These are phyloP conservation scores for Caenorhabditis plicata DNA, from an alignment of 2,888 invertebrate genomes.

Conservation along the genomic window DNA sequence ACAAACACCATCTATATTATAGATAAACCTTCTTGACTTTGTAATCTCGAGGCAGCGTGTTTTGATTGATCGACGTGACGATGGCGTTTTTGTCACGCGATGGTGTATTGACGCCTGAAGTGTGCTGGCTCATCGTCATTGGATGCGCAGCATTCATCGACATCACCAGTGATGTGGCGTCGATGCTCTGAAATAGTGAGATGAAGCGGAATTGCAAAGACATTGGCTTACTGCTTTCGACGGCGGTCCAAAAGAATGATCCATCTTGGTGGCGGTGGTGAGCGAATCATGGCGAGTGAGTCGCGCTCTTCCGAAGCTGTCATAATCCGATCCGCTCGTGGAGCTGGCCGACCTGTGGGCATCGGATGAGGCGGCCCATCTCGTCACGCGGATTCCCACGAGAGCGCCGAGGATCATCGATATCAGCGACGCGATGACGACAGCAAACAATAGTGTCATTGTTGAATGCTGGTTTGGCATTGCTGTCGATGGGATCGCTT, in stretches of 20 bases:
- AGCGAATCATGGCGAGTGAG: slow-evolving; percentile 60
- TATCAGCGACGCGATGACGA: slow-evolving; percentile 16
- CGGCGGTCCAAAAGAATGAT: slow-evolving; percentile 50
- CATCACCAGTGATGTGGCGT: slow-evolving; percentile 48
- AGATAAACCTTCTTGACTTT: slow-evolving; percentile 65
- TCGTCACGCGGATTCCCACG: slow-evolving; percentile 22
- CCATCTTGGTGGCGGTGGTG: slow-evolving; percentile 50
- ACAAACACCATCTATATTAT: slow-evolving; percentile 27
- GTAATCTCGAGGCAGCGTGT: slow-evolving; percentile 63
- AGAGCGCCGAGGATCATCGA: slow-evolving; percentile 24
- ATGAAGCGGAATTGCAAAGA: background rate
- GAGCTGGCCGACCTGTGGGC: slow-evolving; percentile 49
- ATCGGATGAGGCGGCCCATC: slow-evolving; percentile 28
- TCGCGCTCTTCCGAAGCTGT: slow-evolving; percentile 45
- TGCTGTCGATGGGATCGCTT: slow-evolving; percentile 11
- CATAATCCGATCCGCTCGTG: slow-evolving; percentile 49
- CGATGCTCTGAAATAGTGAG: slow-evolving; percentile 39
- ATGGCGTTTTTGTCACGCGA: slow-evolving; percentile 49
- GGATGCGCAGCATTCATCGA: slow-evolving; percentile 39
- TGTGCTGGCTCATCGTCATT: slow-evolving; percentile 43
- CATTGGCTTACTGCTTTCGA: slow-evolving; percentile 26
- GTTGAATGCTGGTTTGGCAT: slow-evolving; percentile 19
- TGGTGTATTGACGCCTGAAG: slow-evolving; percentile 48
- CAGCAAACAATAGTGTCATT: slow-evolving; percentile 15
- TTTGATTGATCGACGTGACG: slow-evolving; percentile 48